Percentiles rank a stretch among this genome's conserved stretches.
These are phyloP conservation scores for Tamandua tetradactyla DNA, from an alignment of 2,797 vertebrate genomes.

Conservation along the genomic window DNA sequence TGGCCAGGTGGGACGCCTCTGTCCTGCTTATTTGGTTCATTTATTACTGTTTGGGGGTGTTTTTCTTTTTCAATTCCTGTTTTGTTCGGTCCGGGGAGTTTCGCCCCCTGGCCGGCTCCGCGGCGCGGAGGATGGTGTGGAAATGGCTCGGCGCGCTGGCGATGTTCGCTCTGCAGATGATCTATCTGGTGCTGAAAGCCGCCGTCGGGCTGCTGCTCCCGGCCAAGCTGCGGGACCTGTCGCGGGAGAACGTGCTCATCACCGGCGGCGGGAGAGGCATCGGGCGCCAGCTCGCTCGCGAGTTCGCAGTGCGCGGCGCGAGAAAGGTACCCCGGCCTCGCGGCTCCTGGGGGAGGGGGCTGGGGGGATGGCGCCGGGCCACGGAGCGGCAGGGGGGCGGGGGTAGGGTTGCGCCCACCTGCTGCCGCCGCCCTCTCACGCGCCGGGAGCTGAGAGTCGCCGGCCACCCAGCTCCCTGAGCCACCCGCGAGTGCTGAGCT, in stretches of 20 bases:
- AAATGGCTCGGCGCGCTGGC: conserved; percentile 89
- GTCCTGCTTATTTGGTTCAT: conserved; percentile 25
- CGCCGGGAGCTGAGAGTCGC: not conserved
- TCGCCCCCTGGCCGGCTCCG: conserved; percentile 61
- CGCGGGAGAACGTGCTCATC: conserved; percentile 93
- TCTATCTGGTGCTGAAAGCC: conserved; percentile 88
- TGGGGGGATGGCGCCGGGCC: not conserved
- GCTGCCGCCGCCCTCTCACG: conserved; percentile 26
- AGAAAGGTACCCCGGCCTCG: conserved; percentile 89
- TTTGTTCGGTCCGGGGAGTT: conserved; percentile 64
- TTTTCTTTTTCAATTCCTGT: conserved; percentile 61
- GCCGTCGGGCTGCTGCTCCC: conserved; percentile 88
- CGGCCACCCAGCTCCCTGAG: not conserved
- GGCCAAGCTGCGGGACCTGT: conserved; percentile 89
- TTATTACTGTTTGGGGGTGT: conserved; percentile 56
- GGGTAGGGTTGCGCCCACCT: conserved; percentile 71
- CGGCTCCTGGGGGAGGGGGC: not conserved
- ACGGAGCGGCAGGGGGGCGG: accelerated
- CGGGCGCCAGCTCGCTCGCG: conserved; percentile 94
- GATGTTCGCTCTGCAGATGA: conserved; percentile 91
- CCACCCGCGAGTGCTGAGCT: conserved; percentile 55
- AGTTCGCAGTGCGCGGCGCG: conserved; percentile 93
- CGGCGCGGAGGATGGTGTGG: conserved; percentile 89
- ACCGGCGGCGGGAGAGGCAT: conserved; percentile 98
- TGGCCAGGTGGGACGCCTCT: conserved; percentile 69